phyloP scores from a whole-genome alignment of 1,140 invertebrate species.

The Catajapyx aquilonaris region DNA sequence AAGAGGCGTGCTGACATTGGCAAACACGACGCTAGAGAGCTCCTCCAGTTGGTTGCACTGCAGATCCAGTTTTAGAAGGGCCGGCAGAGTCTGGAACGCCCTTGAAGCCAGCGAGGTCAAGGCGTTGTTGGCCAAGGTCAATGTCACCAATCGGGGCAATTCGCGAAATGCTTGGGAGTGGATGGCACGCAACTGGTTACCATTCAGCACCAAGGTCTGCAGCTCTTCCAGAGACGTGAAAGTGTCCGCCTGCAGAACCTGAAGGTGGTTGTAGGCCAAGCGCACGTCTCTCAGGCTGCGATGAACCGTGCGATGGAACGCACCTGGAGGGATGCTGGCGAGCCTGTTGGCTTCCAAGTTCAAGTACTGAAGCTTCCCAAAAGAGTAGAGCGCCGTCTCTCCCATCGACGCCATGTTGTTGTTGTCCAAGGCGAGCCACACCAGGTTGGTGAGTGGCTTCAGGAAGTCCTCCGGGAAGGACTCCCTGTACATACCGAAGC shows the following conservation, averaged over 20 bases:
- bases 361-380: constrained; percentile 51
- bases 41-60: constrained; percentile 44
- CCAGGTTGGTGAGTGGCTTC: constrained; percentile 41
- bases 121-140: constrained; percentile 43
- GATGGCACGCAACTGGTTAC: constrained; percentile 39
- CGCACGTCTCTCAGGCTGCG: constrained; percentile 51
- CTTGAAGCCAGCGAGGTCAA: constrained; percentile 33
- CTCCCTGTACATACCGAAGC: constrained; percentile 58
- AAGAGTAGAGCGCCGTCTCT: constrained; percentile 30
- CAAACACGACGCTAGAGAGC: constrained; percentile 40
- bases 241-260: constrained; percentile 31
- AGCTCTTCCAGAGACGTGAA: constrained; percentile 38
- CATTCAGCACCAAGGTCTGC: constrained; percentile 44
- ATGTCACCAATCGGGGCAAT: constrained; percentile 39
- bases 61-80: constrained; percentile 42
- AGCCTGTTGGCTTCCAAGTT: constrained; percentile 71
- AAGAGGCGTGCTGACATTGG: constrained; percentile 34
- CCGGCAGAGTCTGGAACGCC: constrained; percentile 42
- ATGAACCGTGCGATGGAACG: constrained; percentile 45
- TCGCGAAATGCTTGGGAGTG: constrained; percentile 35
- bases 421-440: constrained; percentile 71
- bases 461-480: constrained; percentile 50
- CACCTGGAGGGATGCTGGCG: constrained; percentile 31
- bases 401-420: constrained; percentile 57
- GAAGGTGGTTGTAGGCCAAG: constrained; percentile 48